Base-by-base conservation (phyloP, 2,113 vertebrate genomes). In the Phodopus roborovskii region DNA sequence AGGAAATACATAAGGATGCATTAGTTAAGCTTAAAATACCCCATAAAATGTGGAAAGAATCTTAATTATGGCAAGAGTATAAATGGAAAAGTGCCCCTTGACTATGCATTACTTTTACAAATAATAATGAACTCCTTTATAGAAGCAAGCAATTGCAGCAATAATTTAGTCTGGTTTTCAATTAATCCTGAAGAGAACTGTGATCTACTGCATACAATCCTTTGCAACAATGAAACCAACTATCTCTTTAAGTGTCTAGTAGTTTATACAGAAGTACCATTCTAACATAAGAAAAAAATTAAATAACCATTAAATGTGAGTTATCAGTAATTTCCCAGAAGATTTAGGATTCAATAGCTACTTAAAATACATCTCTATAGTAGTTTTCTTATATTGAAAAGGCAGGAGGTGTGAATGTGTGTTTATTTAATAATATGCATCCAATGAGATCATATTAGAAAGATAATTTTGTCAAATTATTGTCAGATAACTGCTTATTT, bases 81-180 rank as follows among this genome's bases (percentile, higher is more conserved):
- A 92, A 94, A 58, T n/a, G 94, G 42, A 83, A 94, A 91, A 91
- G 62, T 90, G 39, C 9, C 19, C 53, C 85, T 30, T 66, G 48
- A 85, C 78, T 79, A 75, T 68, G 60, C 20, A 56, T 94, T 92
- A 74, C 90, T 75, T 93, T 97, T 91, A 92, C 85, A 95, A 97
- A 96, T 89, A 68, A 62, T 96, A 93, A 95, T 94, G 91, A 91
- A 92, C 53, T 97, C 85, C 58, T 92, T 91, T 95, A 92, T 79
- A 96, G 64, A 92, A 89, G 22, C 36, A 86, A 89, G 42, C 60
- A 78, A 94, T 62, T 36, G 33, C n/a, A 86, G 73, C 78, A 89
- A 81, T 97, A 97, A 97, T 95, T 92, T 95, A 91, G 94, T 94
- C 92, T 53, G 22, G 68, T 92, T 97, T 97, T 96, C 84, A 95